Base-by-base conservation (phyloP, 2,888 invertebrate species). In the Tridacna crocea region DNA sequence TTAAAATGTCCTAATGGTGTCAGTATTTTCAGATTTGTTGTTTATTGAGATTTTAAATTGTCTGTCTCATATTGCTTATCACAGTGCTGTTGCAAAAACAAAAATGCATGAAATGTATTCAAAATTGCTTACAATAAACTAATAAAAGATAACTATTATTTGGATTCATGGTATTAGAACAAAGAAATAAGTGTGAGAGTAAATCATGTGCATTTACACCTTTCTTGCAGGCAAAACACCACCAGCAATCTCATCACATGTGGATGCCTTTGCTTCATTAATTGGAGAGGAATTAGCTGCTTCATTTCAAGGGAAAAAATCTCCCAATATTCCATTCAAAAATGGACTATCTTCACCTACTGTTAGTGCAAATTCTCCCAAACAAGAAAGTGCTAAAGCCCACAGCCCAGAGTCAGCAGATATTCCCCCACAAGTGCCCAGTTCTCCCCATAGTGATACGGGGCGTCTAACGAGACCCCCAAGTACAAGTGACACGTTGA, bases 281-380 rank as follows among this genome's bases (percentile, higher is more conserved):
- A 95, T 97, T 94, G 97, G 97, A 94, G 97, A 97, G 94, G 97
- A 97, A 95, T 82, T 97, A 94, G 96, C 96, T 92, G 96, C 96
- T 94, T 97, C 97, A 96, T 96, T 97, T 93, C 96, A 85, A 26
- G 79, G 82, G 72, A 85, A 84, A 80, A 77, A 74, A n/a, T 77
- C 88, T 60, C 82, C 85, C 15, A 63, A 74, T 47, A 51, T 68
- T 19, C 74, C 81, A 46, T 60, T 68, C 46, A 87, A 81, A 79
- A 80, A 77, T 58, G 79, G 84, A 77, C 60, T 79, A 46, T 72
- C 82, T 17, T 79, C 87, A n/a, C 82, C 82, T 51, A 60, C 75
- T 47, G 75, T 76, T 76, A 75, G 75, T 73, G 82, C 83, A 46
- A 77, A 79, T 66, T 85, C 85, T 12, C 87, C 82, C 19, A 80